Conservation (phyloP, 2,797 vertebrate species). For the Argyrosomus regius region DNA sequence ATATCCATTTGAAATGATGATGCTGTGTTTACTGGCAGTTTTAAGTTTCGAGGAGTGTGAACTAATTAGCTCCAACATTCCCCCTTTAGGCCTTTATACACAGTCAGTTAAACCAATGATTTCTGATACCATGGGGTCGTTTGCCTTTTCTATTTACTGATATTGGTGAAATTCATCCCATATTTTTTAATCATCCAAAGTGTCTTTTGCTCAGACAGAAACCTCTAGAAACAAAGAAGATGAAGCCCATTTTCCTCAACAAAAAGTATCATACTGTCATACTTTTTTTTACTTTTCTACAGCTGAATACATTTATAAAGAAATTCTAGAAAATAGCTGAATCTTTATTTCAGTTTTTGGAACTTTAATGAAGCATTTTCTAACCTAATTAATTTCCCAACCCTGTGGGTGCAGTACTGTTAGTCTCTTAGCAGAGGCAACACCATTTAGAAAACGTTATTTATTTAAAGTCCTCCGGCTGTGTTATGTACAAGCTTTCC, state of each 20-base stretch:
- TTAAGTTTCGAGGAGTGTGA: conserved; percentile 47
- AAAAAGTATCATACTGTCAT: neutral
- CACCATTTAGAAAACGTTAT: conserved; percentile 23
- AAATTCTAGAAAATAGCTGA: neutral
- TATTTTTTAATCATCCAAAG: conserved; percentile 1
- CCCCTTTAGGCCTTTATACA: neutral
- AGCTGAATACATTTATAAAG: neutral
- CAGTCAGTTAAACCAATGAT: conserved; percentile 11
- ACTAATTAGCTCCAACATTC: conserved; percentile 50
- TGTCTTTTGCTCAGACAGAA: neutral
- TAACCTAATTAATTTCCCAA: neutral
- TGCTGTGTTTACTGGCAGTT: conserved; percentile 28
- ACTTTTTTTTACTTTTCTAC: neutral
- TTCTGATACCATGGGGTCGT: conserved; percentile 1
- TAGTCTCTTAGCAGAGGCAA: neutral
- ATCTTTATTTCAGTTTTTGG: neutral
- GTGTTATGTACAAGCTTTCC: conserved; percentile 27
- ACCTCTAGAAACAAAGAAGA: neutral
- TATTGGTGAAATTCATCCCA: neutral
- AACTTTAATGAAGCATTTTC: conserved; percentile 1
- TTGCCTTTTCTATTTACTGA: neutral
- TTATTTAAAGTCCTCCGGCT: conserved; percentile 36
- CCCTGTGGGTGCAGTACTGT: neutral
- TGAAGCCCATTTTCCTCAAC: neutral
- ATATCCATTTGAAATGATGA: conserved; percentile 48